Base-by-base conservation (phyloP, 1,140 invertebrate genomes). In the Diorhabda sublineata region DNA sequence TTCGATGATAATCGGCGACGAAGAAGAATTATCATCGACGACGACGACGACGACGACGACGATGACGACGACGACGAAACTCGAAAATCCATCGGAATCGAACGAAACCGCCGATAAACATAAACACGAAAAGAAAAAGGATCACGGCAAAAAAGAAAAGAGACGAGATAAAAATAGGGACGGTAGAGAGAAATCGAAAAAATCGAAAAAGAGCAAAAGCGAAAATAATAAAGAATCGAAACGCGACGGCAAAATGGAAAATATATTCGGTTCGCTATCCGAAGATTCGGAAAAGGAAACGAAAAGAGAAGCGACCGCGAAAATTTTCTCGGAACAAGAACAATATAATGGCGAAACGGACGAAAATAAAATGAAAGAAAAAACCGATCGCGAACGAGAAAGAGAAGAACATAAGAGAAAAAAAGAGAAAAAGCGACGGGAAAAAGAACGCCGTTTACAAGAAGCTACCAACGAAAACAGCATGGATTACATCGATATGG, bases 201-300 rank as follows among this genome's bases (percentile, higher is more conserved):
- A 85, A 77, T 84, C 86, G 1, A 88, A 86, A 78, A 87, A 85
- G 75, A 83, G 78, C 42, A 82, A 78, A 64, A 70, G 73, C n/a
- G 75, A 78, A 57, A 62, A 67, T 4, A 80, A 79, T 66, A 59
- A 61, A 5, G 77, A 83, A 67, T 76, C 78, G 7, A 88, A 87
- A 77, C 85, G 86, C 66, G 89, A 90, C 65, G 90, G 91, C 58
- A 89, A 92, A 77, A 92, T 94, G 90, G 91, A 94, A 80, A 91
- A 93, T 74, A 94, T 94, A 67, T 95, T 94, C 81, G 92, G 92
- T 3, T 90, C 92, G 2, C 83, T 94, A 44, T 93, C 92, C 0
- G 93, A 95, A 77, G 90, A 94, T 69, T 81, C 80, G 0, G 79
- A 78, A 67, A 69, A 75, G 62, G 74, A 74, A 45, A 47, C 43